Evolutionary conservation across 2,888 invertebrate genomes (phyloP).

Genomic region (Seladonia tumulorum): DNA sequence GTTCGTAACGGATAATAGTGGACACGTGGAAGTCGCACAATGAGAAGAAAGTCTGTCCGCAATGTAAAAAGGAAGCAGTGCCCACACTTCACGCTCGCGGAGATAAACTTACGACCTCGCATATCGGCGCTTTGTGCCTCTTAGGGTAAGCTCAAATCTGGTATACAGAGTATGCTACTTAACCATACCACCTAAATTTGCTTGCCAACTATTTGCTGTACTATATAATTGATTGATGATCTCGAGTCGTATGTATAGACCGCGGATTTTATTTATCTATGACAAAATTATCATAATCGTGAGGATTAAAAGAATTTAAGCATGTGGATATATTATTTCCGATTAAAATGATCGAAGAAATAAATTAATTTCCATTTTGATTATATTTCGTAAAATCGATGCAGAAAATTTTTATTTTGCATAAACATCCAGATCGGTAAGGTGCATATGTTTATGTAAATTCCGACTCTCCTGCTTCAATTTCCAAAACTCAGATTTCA

Average conservation of each 20-base stretch:
- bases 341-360: no score
- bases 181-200: no score
- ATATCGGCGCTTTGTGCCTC: constrained; percentile 60
- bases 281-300: no score
- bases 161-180: neutral
- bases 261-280: neutral
- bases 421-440: neutral
- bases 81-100: constrained; percentile 60
- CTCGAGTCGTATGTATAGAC: no score
- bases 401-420: neutral
- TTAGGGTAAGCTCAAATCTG: constrained; percentile 55
- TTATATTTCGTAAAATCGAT: neutral
- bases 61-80: constrained; percentile 54
- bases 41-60: constrained; percentile 58
- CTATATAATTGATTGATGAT: no score
- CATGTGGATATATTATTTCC: no score
- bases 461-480: neutral
- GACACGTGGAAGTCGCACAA: constrained; percentile 67
- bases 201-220: no score
- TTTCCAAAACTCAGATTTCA: neutral
- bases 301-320: no score
- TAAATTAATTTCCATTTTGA: no score
- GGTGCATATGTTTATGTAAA: no score
- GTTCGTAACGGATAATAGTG: constrained; percentile 42
- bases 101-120: constrained; percentile 63